Base-by-base conservation (phyloP, 1,140 invertebrate genomes). In the Drosophila athabasca region DNA sequence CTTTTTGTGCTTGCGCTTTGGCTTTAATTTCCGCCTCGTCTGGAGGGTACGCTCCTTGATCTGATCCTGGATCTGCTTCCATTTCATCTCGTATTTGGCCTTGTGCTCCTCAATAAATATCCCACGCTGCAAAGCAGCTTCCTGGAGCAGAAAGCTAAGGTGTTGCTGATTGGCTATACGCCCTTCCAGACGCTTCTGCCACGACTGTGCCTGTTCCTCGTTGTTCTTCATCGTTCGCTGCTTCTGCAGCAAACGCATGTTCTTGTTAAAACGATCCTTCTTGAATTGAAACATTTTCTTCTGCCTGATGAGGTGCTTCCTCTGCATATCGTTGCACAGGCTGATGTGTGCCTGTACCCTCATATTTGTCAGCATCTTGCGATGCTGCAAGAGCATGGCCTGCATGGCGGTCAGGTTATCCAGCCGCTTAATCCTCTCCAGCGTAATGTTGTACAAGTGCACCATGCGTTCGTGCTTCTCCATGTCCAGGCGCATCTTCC, bases 221-320 rank as follows among this genome's bases (percentile, higher is more conserved):
- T 67, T 75, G 46, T 52, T 60, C 19, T 83, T 72, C 2, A 45
- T 45, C 19, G 55, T 13, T 0, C 72, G 72, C 17, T 79, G 72
- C 3, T 87, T 85, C 0, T 72, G 35, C 17, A 90, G 44, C 7
- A 55, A 41, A 0, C 76, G 67, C 64, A 91, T 75, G 22, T 91
- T 89, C 31, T 72, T 87, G 19, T 90, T 76, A 3, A 80, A 83
- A 8, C 87, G 81, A 50, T 91, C 87, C 57, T 87, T 82, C 44
- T 91, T 91, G 26, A 85, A 89, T 50, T 91, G 87, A 19, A 91
- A 87, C 6, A 89, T 62, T 65, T 91, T 91, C 62, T 91, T 91
- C 5, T 90, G 55, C 50, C 82, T 79, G 24, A 91, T 91, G 7
- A 91, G 13, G 6, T 80, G 69, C 55, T 91, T 91, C 3, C 90